Conservation (phyloP, 2,797 vertebrate species). For the Fistularia tabacaria region DNA sequence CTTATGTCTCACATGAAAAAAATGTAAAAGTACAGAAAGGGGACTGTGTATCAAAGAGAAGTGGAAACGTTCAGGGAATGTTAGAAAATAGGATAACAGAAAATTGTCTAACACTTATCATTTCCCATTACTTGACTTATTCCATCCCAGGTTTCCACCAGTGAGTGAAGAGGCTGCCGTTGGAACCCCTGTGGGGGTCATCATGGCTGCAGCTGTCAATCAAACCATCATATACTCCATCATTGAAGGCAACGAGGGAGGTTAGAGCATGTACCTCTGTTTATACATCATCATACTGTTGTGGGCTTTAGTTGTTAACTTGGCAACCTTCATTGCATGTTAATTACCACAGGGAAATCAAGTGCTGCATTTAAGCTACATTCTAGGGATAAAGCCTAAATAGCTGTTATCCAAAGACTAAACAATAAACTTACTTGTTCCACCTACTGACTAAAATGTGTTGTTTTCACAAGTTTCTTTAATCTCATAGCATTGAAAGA, state of each 20-base stretch:
- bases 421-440: too few relatives aligned
- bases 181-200: conserved; percentile 78
- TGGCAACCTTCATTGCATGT: background rate
- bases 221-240: conserved; percentile 90
- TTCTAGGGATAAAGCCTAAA: too few relatives aligned
- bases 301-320: background rate
- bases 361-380: too few relatives aligned
- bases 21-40: too few relatives aligned
- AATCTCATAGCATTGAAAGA: too few relatives aligned
- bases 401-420: too few relatives aligned
- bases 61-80: too few relatives aligned
- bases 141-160: conserved; percentile 77
- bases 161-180: conserved; percentile 83
- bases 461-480: too few relatives aligned
- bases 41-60: too few relatives aligned
- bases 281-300: conserved; percentile 1
- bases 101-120: conserved; percentile 44
- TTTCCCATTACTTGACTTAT: conserved; percentile 52
- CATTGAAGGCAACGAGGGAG: conserved; percentile 82
- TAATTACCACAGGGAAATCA: background rate
- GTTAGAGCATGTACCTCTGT: conserved; percentile 44
- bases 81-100: too few relatives aligned
- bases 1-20: too few relatives aligned
- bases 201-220: conserved; percentile 87
- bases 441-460: too few relatives aligned